Evolutionary conservation across 1,140 invertebrate genomes (phyloP), one percentile per base, ranked within the genome.

Genomic region (Contarinia nasturtii): DNA sequence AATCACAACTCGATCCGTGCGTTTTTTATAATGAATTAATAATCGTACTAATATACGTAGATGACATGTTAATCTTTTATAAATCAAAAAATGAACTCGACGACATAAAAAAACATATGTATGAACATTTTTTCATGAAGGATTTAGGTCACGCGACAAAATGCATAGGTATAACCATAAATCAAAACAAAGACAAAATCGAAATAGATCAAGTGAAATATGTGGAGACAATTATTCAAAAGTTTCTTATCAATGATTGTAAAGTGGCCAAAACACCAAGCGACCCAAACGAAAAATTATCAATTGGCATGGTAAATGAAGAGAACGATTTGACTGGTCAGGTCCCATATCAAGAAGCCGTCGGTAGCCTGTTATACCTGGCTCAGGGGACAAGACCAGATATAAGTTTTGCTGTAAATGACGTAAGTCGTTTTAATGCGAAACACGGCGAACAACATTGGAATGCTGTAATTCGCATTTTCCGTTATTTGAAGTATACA

Each of bases 401-500:
- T 49, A 56, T 68, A 20, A 51, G 58, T 5, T 68, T 56, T 50
- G 57, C 64, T 12, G 62, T 68, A 7, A 53, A 50, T 19, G 48
- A 56, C 12, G 44, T 56, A 7, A 57, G 57, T 18, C 52, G 58
- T 46, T 66, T 54, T 51, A 51, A 55, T 12, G 52, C 52, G 40
- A 52, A 53, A 33, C 53, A 48, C 21, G 51, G 47, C 33, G 43
- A 38, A 48, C 27, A 18, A 14, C 59, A 63, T 50, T 67, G 60
- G 52, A 45, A 49, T 46, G 55, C 57, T 21, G 59, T 55, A 1
- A 66, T 66, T 47, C 49, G 58, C 34, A 52, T 68, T 7, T 52
- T 67, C 10, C 33, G 55, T 33, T 68, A 69, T 51, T 49, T 70
- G 1, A 58, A 60, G 41, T 57, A 51, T 33, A 68, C 67, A 17